Evolutionary conservation across 1,140 invertebrate species (phyloP).

Genomic region (Ooceraea biroi): DNA sequence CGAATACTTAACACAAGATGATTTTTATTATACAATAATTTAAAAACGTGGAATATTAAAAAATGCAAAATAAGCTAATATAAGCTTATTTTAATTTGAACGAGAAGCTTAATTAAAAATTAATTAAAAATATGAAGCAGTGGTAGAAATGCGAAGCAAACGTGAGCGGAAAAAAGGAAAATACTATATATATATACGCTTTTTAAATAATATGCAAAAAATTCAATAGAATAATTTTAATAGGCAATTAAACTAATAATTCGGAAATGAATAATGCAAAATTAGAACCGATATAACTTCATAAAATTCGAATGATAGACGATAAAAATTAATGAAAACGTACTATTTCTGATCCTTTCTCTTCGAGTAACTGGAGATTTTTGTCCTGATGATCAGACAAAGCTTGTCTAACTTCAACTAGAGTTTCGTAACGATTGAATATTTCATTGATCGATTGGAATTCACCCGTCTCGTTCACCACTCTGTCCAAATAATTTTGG

Average conservation of each 20-base stretch:
- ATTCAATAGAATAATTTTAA: neutral
- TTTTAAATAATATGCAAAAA: no score
- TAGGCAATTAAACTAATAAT: conserved; percentile 17
- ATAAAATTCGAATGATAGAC: neutral
- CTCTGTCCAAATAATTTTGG: conserved; percentile 87
- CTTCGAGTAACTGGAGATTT: conserved; percentile 78
- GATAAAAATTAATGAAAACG: neutral
- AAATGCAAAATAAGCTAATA: neutral
- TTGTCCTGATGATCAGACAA: conserved; percentile 78
- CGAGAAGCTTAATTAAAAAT: neutral
- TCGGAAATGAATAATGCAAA: neutral
- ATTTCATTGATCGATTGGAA: conserved; percentile 87
- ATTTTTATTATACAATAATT: conserved; percentile 8
- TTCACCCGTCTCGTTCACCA: conserved; percentile 85
- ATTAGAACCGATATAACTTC: neutral
- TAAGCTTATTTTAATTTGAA: neutral
- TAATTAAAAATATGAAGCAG: neutral
- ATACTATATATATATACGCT: no score
- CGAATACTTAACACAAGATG: neutral
- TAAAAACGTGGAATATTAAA: neutral
- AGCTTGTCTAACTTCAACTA: conserved; percentile 79
- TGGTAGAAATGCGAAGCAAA: no score
- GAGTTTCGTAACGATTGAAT: conserved; percentile 87
- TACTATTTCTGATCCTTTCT: conserved; percentile 79
- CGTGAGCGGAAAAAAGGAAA: no score